Base-by-base conservation (phyloP, 2,888 invertebrate genomes). In the Gerris lacustris region DNA sequence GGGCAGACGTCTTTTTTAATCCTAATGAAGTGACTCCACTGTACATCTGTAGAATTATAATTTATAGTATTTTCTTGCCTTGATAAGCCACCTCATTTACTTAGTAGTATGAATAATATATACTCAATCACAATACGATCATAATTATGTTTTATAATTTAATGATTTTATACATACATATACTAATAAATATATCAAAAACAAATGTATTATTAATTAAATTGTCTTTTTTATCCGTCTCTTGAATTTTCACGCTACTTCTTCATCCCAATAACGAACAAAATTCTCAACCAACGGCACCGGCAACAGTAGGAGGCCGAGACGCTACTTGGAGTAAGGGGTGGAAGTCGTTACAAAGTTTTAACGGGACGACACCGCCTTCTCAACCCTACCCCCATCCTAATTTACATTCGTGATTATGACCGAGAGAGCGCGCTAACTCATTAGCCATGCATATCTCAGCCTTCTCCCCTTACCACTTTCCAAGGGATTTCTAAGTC, bases 371-470 rank as follows among this genome's bases (percentile, higher is more conserved):
- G 31, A 31, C 31, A 31, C 31, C 31, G 31, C 31, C 31, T 55
- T 55, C 15, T 55, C 15, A 11, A 11, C 55, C 15, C 15, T 55
- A 11, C 9, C 9, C 55, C 15, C 55, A 11, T 55, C 55, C 55
- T 55, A 55, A 55, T 55, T 55, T 55, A 55, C 55, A 55, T 55
- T 55, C 15, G 55, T 55, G 55, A 55, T 55, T 55, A 55, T 55
- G 55, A 55, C 55, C 55, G 55, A 55, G 55, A 55, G 55, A 15
- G 31, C 31, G 15, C 9, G 15, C 9, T 55, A 55, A 55, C 55
- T 55, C 55, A 55, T 55, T 55, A 55, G 55, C 55, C 55, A 55
- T 55, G 55, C 55, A 55, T 55, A 55, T 55, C 55, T 55, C 15
- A 11, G 9, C 55, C 55, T 31, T 31, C 31, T 31, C 31, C 31